Conservation (phyloP, 2,113 vertebrate species). For the Chunga burmeisteri region DNA sequence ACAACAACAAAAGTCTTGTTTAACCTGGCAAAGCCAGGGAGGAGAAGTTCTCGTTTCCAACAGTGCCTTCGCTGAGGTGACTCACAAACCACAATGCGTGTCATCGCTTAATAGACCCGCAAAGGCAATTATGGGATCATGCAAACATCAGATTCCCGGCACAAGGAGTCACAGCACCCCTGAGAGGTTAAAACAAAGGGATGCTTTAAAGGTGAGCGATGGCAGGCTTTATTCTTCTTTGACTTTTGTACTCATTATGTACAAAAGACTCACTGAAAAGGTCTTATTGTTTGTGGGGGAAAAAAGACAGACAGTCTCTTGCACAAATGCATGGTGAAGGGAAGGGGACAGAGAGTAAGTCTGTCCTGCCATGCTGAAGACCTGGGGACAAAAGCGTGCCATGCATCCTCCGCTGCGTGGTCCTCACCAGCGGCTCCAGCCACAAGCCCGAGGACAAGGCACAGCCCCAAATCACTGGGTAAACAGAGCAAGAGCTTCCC, state of each 20-base stretch:
- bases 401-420: fast-evolving
- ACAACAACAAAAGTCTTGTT: background rate
- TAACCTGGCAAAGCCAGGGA: background rate
- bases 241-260: background rate
- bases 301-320: background rate
- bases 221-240: constrained; percentile 1
- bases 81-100: constrained; percentile 35
- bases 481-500: background rate
- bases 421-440: background rate
- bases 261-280: background rate
- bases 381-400: fast-evolving
- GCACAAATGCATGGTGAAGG: background rate
- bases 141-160: background rate
- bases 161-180: constrained; percentile 10
- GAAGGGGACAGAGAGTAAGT: background rate
- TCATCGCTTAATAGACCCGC: constrained; percentile 22
- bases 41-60: constrained; percentile 5
- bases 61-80: background rate
- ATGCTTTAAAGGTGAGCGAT: constrained; percentile 17
- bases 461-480: background rate
- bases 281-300: background rate
- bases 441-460: background rate
- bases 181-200: constrained; percentile 29
- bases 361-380: background rate
- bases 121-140: constrained; percentile 25